Evolutionary conservation across 1,140 invertebrate species (phyloP), one percentile per base, ranked within the genome.

Genomic region (Brachionus rubens): DNA sequence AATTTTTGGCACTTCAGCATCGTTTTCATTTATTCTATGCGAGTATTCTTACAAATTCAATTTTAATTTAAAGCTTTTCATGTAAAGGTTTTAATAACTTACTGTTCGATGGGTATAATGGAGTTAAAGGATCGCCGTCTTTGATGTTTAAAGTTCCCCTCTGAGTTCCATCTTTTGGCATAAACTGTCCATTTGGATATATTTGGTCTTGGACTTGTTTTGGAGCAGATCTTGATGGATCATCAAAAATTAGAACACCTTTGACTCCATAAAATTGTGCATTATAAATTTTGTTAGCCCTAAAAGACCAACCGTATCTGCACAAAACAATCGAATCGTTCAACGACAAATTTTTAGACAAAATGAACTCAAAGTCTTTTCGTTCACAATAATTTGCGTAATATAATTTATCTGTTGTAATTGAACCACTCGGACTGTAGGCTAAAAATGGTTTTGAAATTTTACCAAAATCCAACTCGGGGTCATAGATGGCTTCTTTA

Each of bases 111-210:
- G 87, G 84, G 77, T 86, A 87, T 19, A 81, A 79, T 1, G 85
- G 85, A 10, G 86, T 87, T 10, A 81, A 77, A 4, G 87, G 86
- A 79, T 88, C 87, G 1, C 87, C 87, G n/a, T 82, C 77, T 6
- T 81, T 70, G 10, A 82, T 79, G 30, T 83, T 78, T 14, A 84
- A 81, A 77, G 81, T 85, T 48, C 81, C 81, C 76, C 81, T 77
- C 79, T 85, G 81, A 16, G 86, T 81, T 7, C 83, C 85, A 79
- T 83, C 81, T 5, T 81, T 81, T 3, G 87, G 87, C 7, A 88
- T 75, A 82, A 84, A 87, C 79, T 85, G 81, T 3, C 82, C 81
- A 21, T 86, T 80, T 9, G 85, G 86, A 80, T 84, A 88, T 19
- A 79, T 78, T 12, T 81, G 77, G 4, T 77, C 76, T 12, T 77